Evolutionary conservation across 2,888 invertebrate species (phyloP).

Genomic region (Creontiades dilutus): DNA sequence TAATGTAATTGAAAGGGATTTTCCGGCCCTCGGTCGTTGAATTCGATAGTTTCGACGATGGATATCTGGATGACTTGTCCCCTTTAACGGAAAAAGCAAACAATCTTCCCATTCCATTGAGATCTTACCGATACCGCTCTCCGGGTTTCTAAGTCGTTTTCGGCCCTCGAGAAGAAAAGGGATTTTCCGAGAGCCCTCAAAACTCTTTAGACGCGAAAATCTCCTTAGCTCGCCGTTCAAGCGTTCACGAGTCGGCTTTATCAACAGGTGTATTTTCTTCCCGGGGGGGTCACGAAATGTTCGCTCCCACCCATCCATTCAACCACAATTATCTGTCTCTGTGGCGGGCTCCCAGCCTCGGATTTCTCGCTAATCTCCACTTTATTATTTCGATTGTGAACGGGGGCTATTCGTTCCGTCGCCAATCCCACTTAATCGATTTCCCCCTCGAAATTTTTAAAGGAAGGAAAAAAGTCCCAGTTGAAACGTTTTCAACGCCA

Average conservation of each 20-base stretch:
- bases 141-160: neutral
- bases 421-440: no score
- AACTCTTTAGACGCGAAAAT: neutral
- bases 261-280: constrained; percentile 17
- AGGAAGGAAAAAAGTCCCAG: no score
- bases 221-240: neutral
- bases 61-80: neutral
- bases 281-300: constrained; percentile 14
- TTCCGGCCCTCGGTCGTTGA: neutral
- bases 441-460: no score
- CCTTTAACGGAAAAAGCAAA: neutral
- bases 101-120: neutral
- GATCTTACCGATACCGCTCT: neutral
- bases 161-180: neutral
- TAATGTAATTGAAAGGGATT: neutral
- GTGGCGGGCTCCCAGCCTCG: neutral
- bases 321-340: neutral
- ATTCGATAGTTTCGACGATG: neutral
- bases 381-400: no score
- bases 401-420: no score
- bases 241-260: neutral
- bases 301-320: neutral
- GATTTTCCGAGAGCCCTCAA: neutral
- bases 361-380: no score
- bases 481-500: no score